Percentiles rank a stretch among this genome's conserved stretches.
These are phyloP conservation scores for Desmophyllum pertusum DNA, from an alignment of 92 coral and sea anemone species.

Conservation along the genomic window DNA sequence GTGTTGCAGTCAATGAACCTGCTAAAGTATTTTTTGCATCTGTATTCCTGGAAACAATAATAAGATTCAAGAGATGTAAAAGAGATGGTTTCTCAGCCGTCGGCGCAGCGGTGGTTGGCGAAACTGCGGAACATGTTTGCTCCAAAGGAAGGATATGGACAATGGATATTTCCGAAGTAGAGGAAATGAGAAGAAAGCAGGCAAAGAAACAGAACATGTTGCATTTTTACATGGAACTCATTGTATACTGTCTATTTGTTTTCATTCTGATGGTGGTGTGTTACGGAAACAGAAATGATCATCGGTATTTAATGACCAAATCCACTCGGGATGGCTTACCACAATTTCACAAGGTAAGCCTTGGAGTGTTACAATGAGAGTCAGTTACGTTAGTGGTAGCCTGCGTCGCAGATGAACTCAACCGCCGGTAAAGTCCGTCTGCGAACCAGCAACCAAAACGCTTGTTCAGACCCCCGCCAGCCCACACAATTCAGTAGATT, in stretches of 20 bases:
- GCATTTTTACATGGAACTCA: slow-evolving; percentile 46
- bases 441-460: too few relatives aligned
- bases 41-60: slow-evolving; percentile 49
- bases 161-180: slow-evolving; percentile 25
- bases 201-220: slow-evolving; percentile 63
- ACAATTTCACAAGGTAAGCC: slow-evolving; percentile 62
- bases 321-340: slow-evolving; percentile 52
- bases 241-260: slow-evolving; percentile 52
- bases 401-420: too few relatives aligned
- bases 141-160: slow-evolving; percentile 8
- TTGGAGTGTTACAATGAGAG: too few relatives aligned
- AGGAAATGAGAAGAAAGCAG: slow-evolving; percentile 55
- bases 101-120: too few relatives aligned
- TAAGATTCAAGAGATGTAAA: slow-evolving; percentile 10
- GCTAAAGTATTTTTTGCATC: slow-evolving; percentile 70
- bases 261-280: slow-evolving; percentile 62
- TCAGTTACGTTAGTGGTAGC: too few relatives aligned
- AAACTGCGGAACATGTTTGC: background rate
- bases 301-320: slow-evolving; percentile 63
- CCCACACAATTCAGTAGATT: too few relatives aligned
- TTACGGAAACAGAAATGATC: slow-evolving; percentile 68
- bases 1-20: slow-evolving; percentile 68
- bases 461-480: too few relatives aligned
- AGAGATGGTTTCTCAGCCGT: background rate
- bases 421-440: too few relatives aligned